Evolutionary conservation across 2,888 invertebrate genomes (phyloP), one percentile per base, ranked within the genome.

Genomic region (Brachyptera risi): DNA sequence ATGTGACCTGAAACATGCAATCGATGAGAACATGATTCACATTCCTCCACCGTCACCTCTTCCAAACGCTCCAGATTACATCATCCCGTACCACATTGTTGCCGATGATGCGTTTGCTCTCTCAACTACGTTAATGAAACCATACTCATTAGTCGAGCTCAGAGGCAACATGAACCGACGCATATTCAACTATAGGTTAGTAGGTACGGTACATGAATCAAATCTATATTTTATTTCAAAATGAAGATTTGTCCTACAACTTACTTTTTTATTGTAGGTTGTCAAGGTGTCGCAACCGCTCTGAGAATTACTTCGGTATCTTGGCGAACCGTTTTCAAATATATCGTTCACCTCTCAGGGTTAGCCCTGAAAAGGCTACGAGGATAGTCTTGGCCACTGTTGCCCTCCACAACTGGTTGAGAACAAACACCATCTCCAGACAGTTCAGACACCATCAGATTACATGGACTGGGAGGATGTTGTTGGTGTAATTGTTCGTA

Each of bases 81-180:
- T 35, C 51, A 17, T 51, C 9, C 58, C 58, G 4, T 58, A 47
- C 42, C 31, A 40, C 26, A 26, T 23, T 58, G 58, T 58, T 9
- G 58, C 47, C n/a, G 58, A 58, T 26, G 58, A 58, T 26, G 58
- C 58, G 13, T 58, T 58, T 26, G n/a, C 58, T 3, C 7, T 58
- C 9, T 17, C 2, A 2, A 2, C 51, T 2, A 51, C 27, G n/a
- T 17, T 51, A 11, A 21, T 51, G 24, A 27, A 35, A 26, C 51
- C 51, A 4, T 51, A 31, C 35, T 35, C 51, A 4, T 15, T 9
- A 2, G 19, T 15, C 3, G 35, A 35, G 9, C 9, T 24, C 15
- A 2, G 35, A 24, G 31, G 51, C 13, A 44, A 44, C 19, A 24
- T 58, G 26, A 2, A 38, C 9, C 19, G 42, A 11, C 47, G 58